Evolutionary conservation across 53 echinoderm and acorn worm species (phyloP).

Genomic region (Zoroaster sp.): DNA sequence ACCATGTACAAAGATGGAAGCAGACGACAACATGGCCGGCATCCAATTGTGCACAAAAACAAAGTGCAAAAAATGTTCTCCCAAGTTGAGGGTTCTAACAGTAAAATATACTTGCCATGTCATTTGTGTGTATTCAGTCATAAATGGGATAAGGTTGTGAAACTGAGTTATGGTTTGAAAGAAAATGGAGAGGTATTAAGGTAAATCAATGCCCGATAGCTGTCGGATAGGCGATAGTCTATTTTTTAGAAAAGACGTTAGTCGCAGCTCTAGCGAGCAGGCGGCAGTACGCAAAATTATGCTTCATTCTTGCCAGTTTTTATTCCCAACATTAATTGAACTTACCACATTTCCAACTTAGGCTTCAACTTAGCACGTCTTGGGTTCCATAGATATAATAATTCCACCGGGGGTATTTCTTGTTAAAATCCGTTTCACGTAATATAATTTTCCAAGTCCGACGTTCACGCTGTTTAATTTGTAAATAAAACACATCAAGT

Average conservation of each 20-base stretch:
- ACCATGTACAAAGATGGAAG: too few relatives aligned
- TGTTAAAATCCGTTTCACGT: not conserved
- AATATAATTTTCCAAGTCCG: not conserved
- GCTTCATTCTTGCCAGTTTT: too few relatives aligned
- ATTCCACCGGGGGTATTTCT: not conserved
- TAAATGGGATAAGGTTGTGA: too few relatives aligned
- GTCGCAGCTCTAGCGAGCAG: not conserved
- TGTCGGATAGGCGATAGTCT: not conserved
- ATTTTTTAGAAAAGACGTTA: not conserved
- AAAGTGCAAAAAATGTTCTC: too few relatives aligned
- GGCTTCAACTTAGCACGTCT: not conserved
- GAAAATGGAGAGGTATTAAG: too few relatives aligned
- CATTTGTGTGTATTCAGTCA: too few relatives aligned
- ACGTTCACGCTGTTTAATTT: not conserved
- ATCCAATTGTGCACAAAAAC: too few relatives aligned
- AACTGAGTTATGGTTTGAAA: too few relatives aligned
- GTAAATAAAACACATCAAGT: not conserved
- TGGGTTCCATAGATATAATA: not conserved
- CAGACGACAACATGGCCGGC: too few relatives aligned
- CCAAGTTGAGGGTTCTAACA: too few relatives aligned
- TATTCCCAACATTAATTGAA: not conserved
- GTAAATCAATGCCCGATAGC: too few relatives aligned
- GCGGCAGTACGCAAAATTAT: not conserved
- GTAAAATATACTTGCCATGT: too few relatives aligned
- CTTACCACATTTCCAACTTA: not conserved